Percentiles rank a stretch among this genome's conserved stretches.
Conservation (phyloP, 1,140 invertebrate genomes). For the Lucilia cuprina region DNA sequence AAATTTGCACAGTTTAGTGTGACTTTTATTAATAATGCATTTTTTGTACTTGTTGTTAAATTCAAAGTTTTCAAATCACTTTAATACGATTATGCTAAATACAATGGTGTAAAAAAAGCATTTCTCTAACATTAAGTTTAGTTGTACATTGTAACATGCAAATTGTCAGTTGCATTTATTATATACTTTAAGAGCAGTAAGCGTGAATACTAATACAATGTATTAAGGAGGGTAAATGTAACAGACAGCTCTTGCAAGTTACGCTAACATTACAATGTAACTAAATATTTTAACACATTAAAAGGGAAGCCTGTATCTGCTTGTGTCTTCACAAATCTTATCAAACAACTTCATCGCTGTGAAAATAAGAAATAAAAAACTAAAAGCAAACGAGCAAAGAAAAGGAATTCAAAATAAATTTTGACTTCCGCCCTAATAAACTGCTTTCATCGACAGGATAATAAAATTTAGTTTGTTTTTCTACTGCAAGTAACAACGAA, state of each 20-base stretch:
- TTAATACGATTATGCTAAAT: background rate
- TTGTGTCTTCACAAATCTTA: background rate
- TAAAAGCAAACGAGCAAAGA: background rate
- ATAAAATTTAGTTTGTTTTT: background rate
- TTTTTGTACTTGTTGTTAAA: no score
- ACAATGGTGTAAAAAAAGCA: background rate
- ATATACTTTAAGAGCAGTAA: background rate
- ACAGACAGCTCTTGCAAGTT: no score
- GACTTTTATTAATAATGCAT: no score
- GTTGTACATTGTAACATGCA: background rate
- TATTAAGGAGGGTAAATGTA: no score
- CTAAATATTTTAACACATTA: no score
- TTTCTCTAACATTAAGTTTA: background rate
- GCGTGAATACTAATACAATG: background rate
- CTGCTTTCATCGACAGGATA: conserved; percentile 13
- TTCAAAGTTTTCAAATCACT: background rate
- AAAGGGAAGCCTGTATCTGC: background rate
- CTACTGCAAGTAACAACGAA: background rate
- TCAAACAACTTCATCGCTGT: background rate
- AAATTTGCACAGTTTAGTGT: no score
- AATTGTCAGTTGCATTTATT: background rate
- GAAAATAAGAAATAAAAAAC: background rate
- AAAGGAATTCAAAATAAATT: background rate
- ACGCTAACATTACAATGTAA: no score
- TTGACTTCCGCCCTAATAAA: conserved; percentile 10